Conservation (phyloP, 2,797 vertebrate genomes). For the Cryptoblepharus egeriae region DNA sequence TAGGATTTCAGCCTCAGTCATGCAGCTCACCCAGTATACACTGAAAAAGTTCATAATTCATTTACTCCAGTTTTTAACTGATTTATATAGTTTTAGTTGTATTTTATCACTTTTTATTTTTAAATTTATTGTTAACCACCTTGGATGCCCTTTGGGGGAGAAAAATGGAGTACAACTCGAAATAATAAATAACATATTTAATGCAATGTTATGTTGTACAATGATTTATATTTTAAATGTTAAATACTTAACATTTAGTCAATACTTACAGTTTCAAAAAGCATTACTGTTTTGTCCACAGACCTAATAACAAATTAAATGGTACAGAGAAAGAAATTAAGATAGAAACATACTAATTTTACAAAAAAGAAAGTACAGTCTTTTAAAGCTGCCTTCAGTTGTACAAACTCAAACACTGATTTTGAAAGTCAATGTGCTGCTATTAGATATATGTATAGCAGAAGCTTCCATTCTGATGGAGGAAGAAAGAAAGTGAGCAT, state of each 20-base stretch:
- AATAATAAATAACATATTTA: too few relatives aligned
- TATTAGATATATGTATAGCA: too few relatives aligned
- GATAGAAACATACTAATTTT: background rate
- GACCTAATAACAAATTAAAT: conserved; percentile 78
- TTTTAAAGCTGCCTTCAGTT: background rate
- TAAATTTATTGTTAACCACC: too few relatives aligned
- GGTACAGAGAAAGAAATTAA: background rate
- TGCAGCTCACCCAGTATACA: background rate
- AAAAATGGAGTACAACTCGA: too few relatives aligned
- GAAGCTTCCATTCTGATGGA: too few relatives aligned
- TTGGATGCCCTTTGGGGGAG: too few relatives aligned
- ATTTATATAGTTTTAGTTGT: too few relatives aligned
- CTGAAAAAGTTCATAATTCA: background rate
- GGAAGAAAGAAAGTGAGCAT: too few relatives aligned
- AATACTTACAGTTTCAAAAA: conserved; percentile 86
- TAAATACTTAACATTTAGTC: too few relatives aligned
- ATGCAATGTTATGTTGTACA: background rate
- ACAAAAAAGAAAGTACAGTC: background rate
- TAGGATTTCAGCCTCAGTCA: background rate
- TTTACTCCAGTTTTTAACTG: too few relatives aligned
- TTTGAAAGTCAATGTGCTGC: background rate
- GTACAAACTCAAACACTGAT: background rate
- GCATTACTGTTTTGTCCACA: conserved; percentile 86
- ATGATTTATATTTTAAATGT: background rate
- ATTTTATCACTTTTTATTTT: too few relatives aligned